Percentiles rank a stretch among this genome's conserved stretches.
Evolutionary conservation across 2,113 vertebrate genomes (phyloP).

Genomic region (Halcyon senegalensis): DNA sequence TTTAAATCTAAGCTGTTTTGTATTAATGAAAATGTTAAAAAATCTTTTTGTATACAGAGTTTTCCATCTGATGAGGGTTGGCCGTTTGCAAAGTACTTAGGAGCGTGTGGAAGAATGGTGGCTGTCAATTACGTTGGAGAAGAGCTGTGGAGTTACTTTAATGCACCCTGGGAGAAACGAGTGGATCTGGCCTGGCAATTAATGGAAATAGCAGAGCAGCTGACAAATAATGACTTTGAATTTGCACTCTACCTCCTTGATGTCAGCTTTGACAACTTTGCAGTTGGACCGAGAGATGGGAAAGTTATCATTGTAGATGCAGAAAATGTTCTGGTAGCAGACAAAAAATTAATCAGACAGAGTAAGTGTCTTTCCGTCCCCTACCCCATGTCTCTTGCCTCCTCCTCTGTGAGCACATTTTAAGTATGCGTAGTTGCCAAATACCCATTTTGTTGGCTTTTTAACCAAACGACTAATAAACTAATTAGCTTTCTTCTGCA

Average conservation of each 20-base stretch:
- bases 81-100: conserved; percentile 97
- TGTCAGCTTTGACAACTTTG: conserved; percentile 99
- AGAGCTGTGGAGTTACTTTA: conserved; percentile 97
- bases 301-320: conserved; percentile 98
- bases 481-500: neutral
- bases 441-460: neutral
- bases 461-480: neutral
- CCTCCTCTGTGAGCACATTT: neutral
- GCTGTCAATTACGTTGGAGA: conserved; percentile 98
- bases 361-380: conserved; percentile 82
- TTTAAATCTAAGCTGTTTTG: neutral
- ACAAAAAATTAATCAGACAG: conserved; percentile 96
- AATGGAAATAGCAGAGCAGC: conserved; percentile 98
- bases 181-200: conserved; percentile 94
- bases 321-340: conserved; percentile 97
- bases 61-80: conserved; percentile 98
- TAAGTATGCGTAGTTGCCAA: neutral
- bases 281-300: conserved; percentile 94
- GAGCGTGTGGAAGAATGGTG: conserved; percentile 96
- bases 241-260: conserved; percentile 99
- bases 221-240: conserved; percentile 99
- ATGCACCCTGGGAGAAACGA: conserved; percentile 94
- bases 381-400: neutral
- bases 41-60: conserved; percentile 78
- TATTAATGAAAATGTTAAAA: neutral